These are phyloP conservation scores for Sebastes hubbsi DNA, from an alignment of 2,797 vertebrate species.

Conservation along the genomic window DNA sequence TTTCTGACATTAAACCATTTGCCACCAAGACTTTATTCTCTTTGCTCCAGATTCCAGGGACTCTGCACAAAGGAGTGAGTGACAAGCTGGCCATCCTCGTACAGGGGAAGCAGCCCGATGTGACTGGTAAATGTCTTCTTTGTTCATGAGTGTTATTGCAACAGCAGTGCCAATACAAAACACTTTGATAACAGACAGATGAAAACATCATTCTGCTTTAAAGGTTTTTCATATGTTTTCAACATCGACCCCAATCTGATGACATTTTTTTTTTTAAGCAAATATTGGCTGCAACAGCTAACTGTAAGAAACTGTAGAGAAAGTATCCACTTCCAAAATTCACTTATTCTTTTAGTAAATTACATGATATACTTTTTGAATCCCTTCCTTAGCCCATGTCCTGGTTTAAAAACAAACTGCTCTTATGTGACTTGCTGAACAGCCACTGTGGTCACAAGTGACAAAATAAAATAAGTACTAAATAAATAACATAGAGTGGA, in stretches of 20 bases:
- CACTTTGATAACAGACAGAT: not conserved
- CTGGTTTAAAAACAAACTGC: not conserved
- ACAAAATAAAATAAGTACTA: not conserved
- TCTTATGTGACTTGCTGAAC: not conserved
- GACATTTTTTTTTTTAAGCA: not conserved
- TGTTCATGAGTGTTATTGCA: not conserved
- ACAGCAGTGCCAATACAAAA: not conserved
- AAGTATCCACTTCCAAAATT: not conserved
- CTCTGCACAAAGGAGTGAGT: slow-evolving; percentile 93
- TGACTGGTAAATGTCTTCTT: slow-evolving; percentile 62
- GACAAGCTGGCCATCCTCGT: slow-evolving; percentile 86
- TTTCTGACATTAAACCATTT: not conserved
- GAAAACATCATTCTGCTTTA: slow-evolving; percentile 1
- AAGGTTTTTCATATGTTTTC: not conserved
- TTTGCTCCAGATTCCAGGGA: slow-evolving; percentile 88
- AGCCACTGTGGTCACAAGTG: not conserved
- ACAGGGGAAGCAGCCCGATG: slow-evolving; percentile 81
- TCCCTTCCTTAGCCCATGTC: not conserved
- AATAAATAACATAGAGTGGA: not conserved
- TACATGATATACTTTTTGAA: not conserved
- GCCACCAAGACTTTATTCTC: not conserved
- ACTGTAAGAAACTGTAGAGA: not conserved
- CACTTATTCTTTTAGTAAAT: not conserved
- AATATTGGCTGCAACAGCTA: not conserved
- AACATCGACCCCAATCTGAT: not conserved